Conservation (phyloP, 2,113 vertebrate species). For the Falcunculus frontatus region DNA sequence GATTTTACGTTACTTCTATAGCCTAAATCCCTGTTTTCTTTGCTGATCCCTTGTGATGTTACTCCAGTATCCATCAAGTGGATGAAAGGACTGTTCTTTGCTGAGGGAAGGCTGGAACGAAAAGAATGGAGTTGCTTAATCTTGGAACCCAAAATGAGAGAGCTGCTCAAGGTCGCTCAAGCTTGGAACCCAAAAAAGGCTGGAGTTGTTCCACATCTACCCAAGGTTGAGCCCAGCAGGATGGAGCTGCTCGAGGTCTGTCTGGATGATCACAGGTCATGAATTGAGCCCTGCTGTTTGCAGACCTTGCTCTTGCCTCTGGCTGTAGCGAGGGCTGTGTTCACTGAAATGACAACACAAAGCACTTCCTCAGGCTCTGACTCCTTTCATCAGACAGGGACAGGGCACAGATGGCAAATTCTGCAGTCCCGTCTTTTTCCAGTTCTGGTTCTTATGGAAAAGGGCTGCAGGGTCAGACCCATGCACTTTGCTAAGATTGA, state of each 20-base stretch:
- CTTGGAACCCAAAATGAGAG: not conserved
- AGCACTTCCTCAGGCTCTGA: not conserved
- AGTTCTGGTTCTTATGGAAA: not conserved
- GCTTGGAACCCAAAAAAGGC: not conserved
- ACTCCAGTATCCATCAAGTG: not conserved
- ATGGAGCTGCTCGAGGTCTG: accelerated
- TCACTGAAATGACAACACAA: not conserved
- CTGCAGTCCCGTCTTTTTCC: not conserved
- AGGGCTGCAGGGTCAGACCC: not conserved
- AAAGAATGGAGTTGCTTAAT: not conserved
- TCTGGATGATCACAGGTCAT: not conserved
- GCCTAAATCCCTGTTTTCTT: not conserved
- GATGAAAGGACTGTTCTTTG: not conserved
- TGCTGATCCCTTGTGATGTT: not conserved
- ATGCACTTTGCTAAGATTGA: not conserved
- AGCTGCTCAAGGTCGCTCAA: not conserved
- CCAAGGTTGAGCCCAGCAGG: not conserved
- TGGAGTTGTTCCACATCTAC: not conserved
- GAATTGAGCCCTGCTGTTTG: accelerated
- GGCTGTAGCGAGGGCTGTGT: not conserved
- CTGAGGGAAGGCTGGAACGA: not conserved
- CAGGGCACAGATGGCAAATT: not conserved
- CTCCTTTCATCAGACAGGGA: not conserved
- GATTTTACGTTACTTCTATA: accelerated
- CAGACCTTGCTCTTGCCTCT: not conserved